Evolutionary conservation across 2,797 vertebrate species (phyloP).

Genomic region (Luscinia megarhynchos): DNA sequence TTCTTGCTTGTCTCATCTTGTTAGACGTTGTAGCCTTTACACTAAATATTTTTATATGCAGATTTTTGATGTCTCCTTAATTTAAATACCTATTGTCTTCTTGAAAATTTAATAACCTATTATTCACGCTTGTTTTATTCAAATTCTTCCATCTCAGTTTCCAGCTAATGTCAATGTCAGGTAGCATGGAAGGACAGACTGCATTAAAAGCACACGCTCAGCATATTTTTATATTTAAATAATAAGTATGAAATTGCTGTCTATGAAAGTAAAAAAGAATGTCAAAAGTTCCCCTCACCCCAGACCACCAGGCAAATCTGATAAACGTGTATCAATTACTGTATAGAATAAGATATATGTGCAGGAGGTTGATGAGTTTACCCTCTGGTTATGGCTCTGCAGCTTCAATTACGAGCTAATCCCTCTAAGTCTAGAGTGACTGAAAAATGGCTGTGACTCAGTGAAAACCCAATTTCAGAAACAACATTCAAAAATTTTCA

Average conservation of each 20-base stretch:
- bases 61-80: slow-evolving; percentile 30
- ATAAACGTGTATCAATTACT: not conserved
- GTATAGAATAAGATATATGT: not conserved
- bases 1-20: slow-evolving; percentile 55
- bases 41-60: slow-evolving; percentile 20
- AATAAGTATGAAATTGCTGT: not conserved
- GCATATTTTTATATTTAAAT: not conserved
- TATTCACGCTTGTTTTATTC: not conserved
- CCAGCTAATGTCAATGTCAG: not conserved
- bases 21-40: not conserved
- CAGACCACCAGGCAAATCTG: not conserved
- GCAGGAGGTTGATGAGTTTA: not conserved
- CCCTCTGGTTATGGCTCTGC: not conserved
- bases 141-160: not conserved
- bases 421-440: not conserved
- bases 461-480: not conserved
- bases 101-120: slow-evolving; percentile 16
- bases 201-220: not conserved
- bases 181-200: not conserved
- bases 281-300: not conserved
- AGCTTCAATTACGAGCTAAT: not conserved
- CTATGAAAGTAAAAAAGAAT: not conserved
- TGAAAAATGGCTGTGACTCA: not conserved
- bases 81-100: slow-evolving; percentile 41
- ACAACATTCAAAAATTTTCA: not conserved